These are phyloP conservation scores for Thryonomys swinderianus DNA, from an alignment of 2,113 vertebrate species.

Conservation along the genomic window DNA sequence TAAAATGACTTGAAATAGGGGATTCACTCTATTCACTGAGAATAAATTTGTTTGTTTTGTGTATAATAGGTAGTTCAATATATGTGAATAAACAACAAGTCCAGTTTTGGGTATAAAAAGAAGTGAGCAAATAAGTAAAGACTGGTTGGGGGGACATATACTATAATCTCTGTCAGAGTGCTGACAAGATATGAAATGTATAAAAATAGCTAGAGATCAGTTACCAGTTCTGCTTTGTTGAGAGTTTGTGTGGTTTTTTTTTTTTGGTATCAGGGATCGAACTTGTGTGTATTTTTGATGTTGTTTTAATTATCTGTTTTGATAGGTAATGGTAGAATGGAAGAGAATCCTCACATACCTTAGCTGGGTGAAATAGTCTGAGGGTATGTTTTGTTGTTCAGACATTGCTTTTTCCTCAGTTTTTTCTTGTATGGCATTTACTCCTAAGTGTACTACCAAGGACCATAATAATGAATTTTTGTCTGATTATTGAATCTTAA, in stretches of 20 bases:
- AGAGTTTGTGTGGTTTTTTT: background rate
- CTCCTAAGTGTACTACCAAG: constrained; percentile 6
- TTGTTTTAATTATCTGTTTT: background rate
- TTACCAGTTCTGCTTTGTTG: background rate
- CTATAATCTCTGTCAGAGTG: background rate
- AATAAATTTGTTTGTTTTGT: constrained; percentile 42
- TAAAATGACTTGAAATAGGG: constrained; percentile 25
- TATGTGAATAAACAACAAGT: constrained; percentile 20
- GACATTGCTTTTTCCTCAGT: constrained; percentile 39
- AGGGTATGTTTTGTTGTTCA: constrained; percentile 22
- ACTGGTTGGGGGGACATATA: background rate
- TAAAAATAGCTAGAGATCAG: constrained; percentile 28
- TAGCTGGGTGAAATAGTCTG: constrained; percentile 28
- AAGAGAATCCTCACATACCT: background rate
- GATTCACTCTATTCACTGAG: background rate
- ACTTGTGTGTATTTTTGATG: background rate
- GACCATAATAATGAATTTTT: constrained; percentile 38
- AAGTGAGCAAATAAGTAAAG: background rate
- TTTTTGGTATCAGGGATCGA: too few species aligned
- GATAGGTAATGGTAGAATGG: background rate
- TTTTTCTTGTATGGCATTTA: constrained; percentile 29
- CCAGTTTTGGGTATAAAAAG: background rate
- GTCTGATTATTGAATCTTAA: background rate
- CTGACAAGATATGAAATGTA: background rate
- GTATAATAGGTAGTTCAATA: background rate